Evolutionary conservation across 1,140 invertebrate species (phyloP).

Genomic region (Anoplophora glabripennis): DNA sequence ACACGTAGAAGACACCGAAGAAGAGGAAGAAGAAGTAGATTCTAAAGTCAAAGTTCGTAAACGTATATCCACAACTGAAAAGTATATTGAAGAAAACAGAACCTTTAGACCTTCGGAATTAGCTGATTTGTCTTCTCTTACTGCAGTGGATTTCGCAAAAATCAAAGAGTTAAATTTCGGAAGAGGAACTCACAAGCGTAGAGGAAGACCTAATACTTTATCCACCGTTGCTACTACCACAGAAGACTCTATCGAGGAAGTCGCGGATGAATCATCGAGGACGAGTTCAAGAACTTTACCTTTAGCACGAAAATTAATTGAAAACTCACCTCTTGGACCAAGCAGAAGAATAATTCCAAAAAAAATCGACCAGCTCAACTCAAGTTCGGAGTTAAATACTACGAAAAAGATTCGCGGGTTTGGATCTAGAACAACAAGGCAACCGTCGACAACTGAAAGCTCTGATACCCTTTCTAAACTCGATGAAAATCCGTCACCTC

Average conservation of each 20-base stretch:
- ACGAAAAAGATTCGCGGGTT: slow-evolving; percentile 22
- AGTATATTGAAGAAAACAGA: slow-evolving; percentile 22
- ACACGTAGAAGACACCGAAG: slow-evolving; percentile 13
- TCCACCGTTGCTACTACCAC: slow-evolving; percentile 39
- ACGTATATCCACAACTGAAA: slow-evolving; percentile 23
- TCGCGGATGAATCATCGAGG: slow-evolving; percentile 38
- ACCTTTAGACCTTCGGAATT: slow-evolving; percentile 39
- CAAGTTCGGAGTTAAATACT: slow-evolving; percentile 12
- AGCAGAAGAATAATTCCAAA: slow-evolving; percentile 16
- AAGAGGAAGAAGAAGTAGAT: slow-evolving; percentile 25
- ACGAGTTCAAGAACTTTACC: slow-evolving; percentile 31
- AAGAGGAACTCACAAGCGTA: slow-evolving; percentile 2
- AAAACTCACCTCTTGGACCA: slow-evolving; percentile 16
- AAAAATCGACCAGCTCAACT: slow-evolving; percentile 28
- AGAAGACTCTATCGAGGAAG: slow-evolving; percentile 18
- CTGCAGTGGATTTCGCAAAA: slow-evolving; percentile 41
- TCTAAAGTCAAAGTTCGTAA: not conserved
- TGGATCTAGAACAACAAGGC: slow-evolving; percentile 13
- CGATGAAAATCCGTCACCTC: not conserved
- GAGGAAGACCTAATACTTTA: slow-evolving; percentile 27
- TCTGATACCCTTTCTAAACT: not conserved
- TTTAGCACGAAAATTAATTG: slow-evolving; percentile 29
- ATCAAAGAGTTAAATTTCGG: slow-evolving; percentile 22
- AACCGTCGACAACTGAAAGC: slow-evolving; percentile 17
- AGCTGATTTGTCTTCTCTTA: slow-evolving; percentile 48